Evolutionary conservation across 2,797 vertebrate genomes (phyloP), one percentile per base, ranked within the genome.

Genomic region (Gila robusta): DNA sequence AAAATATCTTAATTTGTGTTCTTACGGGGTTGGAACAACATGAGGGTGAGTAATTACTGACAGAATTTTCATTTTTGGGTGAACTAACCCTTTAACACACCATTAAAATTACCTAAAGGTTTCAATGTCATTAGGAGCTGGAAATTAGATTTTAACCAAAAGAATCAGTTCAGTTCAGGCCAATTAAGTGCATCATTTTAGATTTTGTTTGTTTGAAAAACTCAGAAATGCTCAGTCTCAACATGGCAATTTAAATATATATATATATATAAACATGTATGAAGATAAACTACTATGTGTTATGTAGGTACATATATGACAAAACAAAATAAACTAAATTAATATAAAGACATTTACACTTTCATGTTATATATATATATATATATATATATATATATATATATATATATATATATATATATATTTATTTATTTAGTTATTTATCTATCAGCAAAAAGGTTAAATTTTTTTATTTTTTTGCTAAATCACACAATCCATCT

Each of bases 401-500:
- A 32, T 32, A 2, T 32, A 2, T 32, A 32, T 32, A 2, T 32
- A 32, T 32, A 2, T 32, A 2, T 32, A 2, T 32, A 2, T 32
- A 32, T 32, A 2, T 32, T 32, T 2, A 2, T 32, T 32, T 32
- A 32, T 32, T 32, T 32, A 2, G 2, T 32, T 35, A 35, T 35
- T 35, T 35, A 35, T 35, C 3, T 5, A 35, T 35, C 39, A 41
- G 39, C 39, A 41, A 41, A 32, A 56, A 66, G 23, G 21, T 23
- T 37, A 39, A 73, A 23, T 32, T 2, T 4, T 4, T 14, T 14
- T 49, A 49, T 49, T 44, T 44, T 62, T 28, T 10, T 26, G 39
- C 62, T 49, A 74, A 71, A 52, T 70, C 12, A 47, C 39, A 41
- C 52, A 73, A 35, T 47, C 67, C 44, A 80, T 49, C 67, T 56